Base-by-base conservation (phyloP, 2,888 invertebrate species). In the Eudemis profundana region DNA sequence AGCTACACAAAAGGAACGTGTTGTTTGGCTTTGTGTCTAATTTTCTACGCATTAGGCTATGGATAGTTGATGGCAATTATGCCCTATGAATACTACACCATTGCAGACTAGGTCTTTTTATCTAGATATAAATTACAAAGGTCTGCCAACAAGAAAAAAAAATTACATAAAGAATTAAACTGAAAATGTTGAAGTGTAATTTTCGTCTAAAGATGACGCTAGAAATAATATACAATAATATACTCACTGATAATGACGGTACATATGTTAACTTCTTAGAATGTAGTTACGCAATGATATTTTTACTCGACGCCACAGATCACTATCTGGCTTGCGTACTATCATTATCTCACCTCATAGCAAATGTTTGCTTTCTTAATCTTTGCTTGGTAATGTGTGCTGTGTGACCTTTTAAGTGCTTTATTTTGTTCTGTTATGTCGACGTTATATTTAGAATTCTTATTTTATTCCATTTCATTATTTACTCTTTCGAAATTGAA, bases 361-460 rank as follows among this genome's bases (percentile, higher is more conserved):
- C 70, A 72, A 78, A 80, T 70, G 73, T 79, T 79, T 73, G 72
- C 71, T 69, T 68, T 66, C 19, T 67, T 75, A 73, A 78, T 75
- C 73, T 66, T 63, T 71, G 70, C 73, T 73, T 74, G 70, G 40
- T 63, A 66, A 62, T 70, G 57, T 69, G 56, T 66, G 54, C 57
- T 21, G 4, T 57, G 53, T 65, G 64, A 65, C 59, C 51, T 49
- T 59, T 17, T n/a, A 42, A 60, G 40, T 50, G 42, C 50, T 57
- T 44, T 57, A 46, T 33, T 21, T 59, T 38, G 44, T 57, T 10
- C 3, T 23, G 49, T 44, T 36, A 59, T n/a, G 46, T 53, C 27
- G 40, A 27, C 36, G 17, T 0, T 42, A 56, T 61, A 38, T 53
- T 44, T 40, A 14, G 50, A 61, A 14, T 19, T 44, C 8, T 4